phyloP scores from a whole-genome alignment of 64 coral and sea anemone genomes.

The Hydrozoanthus tunicans region DNA sequence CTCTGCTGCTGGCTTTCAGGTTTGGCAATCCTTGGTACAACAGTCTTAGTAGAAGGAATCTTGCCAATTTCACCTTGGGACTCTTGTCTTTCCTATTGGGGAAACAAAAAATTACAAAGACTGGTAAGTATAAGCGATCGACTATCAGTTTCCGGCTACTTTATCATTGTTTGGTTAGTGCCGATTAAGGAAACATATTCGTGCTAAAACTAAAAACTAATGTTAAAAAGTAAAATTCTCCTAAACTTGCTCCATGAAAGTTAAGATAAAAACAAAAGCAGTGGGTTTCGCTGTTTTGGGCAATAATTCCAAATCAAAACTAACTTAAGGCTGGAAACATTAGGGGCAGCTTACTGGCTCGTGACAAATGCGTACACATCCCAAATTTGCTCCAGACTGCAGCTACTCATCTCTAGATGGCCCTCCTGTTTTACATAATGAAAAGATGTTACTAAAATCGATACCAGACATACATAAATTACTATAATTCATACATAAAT shows the following conservation, averaged over 20 bases:
- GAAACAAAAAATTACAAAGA: neutral
- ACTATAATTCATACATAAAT: too few species aligned
- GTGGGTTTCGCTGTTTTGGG: too few species aligned
- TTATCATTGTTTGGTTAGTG: neutral
- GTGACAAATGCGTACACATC: slow-evolving; percentile 86
- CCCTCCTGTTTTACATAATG: slow-evolving; percentile 62
- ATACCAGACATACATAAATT: too few species aligned
- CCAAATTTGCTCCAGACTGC: slow-evolving; percentile 92
- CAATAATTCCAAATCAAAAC: too few species aligned
- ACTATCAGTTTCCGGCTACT: neutral
- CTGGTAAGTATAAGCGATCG: too few species aligned
- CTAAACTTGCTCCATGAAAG: too few species aligned
- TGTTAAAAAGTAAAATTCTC: too few species aligned
- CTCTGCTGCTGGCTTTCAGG: slow-evolving; percentile 57
- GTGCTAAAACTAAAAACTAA: too few species aligned
- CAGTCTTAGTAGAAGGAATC: slow-evolving; percentile 72
- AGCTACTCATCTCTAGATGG: slow-evolving; percentile 85
- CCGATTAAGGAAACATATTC: too few species aligned
- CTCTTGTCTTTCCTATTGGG: slow-evolving; percentile 50
- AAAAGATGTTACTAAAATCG: neutral
- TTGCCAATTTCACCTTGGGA: slow-evolving; percentile 57
- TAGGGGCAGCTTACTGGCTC: slow-evolving; percentile 50
- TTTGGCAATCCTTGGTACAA: slow-evolving; percentile 79
- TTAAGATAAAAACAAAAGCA: too few species aligned
- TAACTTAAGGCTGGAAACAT: too few species aligned